Evolutionary conservation across 35 echinoderm and acorn worm genomes (phyloP).

Genomic region (Heliocidaris tuberculata): DNA sequence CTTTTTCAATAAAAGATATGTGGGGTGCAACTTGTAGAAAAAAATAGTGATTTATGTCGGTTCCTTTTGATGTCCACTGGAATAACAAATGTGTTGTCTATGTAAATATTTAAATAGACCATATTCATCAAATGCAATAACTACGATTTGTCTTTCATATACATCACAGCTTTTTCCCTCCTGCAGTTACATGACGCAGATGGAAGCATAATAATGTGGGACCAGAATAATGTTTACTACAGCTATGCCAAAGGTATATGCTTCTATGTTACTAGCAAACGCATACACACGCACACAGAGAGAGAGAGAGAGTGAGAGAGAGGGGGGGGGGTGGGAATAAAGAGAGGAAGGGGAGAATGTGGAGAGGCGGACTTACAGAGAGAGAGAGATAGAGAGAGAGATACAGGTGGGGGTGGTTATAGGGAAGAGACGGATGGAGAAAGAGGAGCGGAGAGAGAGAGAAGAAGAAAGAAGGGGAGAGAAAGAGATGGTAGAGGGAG

Average conservation of each 20-base stretch:
- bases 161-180: neutral
- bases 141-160: neutral
- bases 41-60: neutral
- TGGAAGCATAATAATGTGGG: neutral
- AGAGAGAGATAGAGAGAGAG: neutral
- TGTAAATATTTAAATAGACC: neutral
- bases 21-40: neutral
- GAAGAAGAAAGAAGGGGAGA: too few species aligned
- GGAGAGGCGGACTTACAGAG: neutral
- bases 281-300: neutral
- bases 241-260: neutral
- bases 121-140: neutral
- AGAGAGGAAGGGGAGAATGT: neutral
- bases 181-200: neutral
- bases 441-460: neutral
- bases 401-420: neutral
- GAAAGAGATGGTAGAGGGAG: neutral
- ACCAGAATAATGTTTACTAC: conserved; percentile 18
- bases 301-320: too few species aligned
- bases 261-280: neutral
- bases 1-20: neutral
- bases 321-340: too few species aligned
- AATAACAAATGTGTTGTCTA: neutral
- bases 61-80: neutral
- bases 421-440: neutral